These are phyloP conservation scores for Dreissena polymorpha DNA, from an alignment of 1,140 invertebrate species.

Conservation along the genomic window DNA sequence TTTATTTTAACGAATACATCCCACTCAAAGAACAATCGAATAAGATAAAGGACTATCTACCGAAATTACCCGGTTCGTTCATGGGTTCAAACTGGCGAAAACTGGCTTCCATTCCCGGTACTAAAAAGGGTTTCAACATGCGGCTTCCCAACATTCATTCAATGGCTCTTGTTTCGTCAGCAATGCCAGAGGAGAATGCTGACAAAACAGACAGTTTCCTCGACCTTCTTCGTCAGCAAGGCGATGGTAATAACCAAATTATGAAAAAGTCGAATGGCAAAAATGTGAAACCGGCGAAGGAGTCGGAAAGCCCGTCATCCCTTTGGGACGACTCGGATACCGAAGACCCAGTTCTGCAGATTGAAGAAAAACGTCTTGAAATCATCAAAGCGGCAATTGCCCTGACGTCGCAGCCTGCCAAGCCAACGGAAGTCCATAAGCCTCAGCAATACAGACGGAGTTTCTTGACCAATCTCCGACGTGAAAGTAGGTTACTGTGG, in stretches of 20 bases:
- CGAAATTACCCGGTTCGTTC: constrained; percentile 3
- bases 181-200: background rate
- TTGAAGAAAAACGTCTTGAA: constrained; percentile 46
- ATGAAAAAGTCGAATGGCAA: background rate
- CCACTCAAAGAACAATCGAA: constrained; percentile 39
- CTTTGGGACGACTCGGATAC: constrained; percentile 30
- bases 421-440: constrained; percentile 22
- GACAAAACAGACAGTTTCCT: constrained; percentile 4
- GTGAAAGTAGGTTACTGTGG: constrained; percentile 36
- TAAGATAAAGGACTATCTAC: constrained; percentile 9
- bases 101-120: constrained; percentile 15
- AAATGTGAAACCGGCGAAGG: background rate
- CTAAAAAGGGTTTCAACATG: background rate
- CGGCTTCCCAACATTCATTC: constrained; percentile 20
- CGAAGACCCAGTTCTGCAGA: background rate
- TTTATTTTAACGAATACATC: constrained; percentile 48
- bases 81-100: constrained; percentile 17
- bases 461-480: constrained; percentile 24
- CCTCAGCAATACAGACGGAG: constrained; percentile 25
- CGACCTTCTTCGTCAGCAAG: constrained; percentile 21
- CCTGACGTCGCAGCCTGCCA: constrained; percentile 36
- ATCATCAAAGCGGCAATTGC: constrained; percentile 43
- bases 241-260: background rate
- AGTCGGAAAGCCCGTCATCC: background rate
- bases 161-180: background rate